Conservation (phyloP, 2,113 vertebrate species). For the Pseudolaguvia tuberculata region DNA sequence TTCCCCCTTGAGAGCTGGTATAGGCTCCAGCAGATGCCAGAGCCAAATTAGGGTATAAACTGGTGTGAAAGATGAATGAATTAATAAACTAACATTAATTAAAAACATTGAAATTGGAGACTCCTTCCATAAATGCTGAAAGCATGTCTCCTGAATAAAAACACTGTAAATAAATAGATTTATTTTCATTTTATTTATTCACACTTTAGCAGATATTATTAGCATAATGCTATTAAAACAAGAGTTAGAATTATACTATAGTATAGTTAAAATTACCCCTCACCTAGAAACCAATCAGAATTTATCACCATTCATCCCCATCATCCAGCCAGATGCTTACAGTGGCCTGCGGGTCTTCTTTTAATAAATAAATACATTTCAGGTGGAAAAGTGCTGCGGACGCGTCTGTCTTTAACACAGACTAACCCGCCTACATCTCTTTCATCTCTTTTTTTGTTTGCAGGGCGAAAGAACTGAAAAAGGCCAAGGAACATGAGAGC, state of each 20-base stretch:
- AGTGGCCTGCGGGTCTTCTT: background rate
- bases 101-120: background rate
- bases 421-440: constrained; percentile 39
- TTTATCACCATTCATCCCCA: background rate
- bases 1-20: no score
- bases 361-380: constrained; percentile 16
- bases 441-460: constrained; percentile 63
- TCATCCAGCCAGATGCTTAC: background rate
- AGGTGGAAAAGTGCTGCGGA: background rate
- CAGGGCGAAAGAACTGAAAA: constrained; percentile 99
- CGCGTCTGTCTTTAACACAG: background rate
- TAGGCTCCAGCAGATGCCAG: no score
- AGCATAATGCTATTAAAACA: background rate
- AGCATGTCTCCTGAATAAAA: background rate
- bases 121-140: background rate
- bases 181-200: no score
- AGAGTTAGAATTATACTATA: background rate
- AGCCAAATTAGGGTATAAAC: no score
- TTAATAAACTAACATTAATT: no score
- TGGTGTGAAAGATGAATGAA: no score
- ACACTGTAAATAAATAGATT: no score
- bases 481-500: constrained; percentile 98
- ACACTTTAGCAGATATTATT: background rate
- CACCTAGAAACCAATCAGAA: background rate
- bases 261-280: background rate